Percentiles rank a stretch among this genome's conserved stretches.
Evolutionary conservation across 1,140 invertebrate genomes (phyloP).

Genomic region (Bombus fervidus): DNA sequence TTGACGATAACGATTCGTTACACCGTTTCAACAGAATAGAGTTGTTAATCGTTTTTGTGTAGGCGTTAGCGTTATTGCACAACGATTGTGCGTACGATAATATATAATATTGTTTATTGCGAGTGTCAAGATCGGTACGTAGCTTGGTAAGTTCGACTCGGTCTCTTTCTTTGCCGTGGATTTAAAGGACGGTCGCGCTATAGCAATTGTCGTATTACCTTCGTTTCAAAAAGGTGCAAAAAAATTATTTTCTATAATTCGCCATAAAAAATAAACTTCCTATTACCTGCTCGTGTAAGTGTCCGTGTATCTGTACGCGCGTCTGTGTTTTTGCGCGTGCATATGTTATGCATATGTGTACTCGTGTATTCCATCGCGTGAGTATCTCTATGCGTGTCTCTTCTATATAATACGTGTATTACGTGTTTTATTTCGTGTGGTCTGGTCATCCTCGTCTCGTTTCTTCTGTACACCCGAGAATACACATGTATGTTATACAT

Average conservation of each 20-base stretch:
- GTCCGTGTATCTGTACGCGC: slow-evolving; percentile 5
- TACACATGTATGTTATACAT: slow-evolving; percentile 69
- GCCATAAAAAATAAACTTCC: slow-evolving; percentile 82
- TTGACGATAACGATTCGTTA: slow-evolving; percentile 8
- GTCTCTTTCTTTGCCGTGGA: slow-evolving; percentile 17
- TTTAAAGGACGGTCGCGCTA: slow-evolving; percentile 67
- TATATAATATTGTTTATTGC: slow-evolving; percentile 26
- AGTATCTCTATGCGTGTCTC: slow-evolving; percentile 24
- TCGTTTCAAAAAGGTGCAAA: slow-evolving; percentile 65
- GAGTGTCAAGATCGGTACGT: slow-evolving; percentile 30
- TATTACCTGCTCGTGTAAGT: slow-evolving; percentile 68
- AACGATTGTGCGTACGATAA: slow-evolving; percentile 53
- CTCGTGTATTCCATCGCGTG: slow-evolving; percentile 30
- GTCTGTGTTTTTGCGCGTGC: slow-evolving; percentile 17
- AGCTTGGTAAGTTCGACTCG: slow-evolving; percentile 23
- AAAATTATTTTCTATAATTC: slow-evolving; percentile 64
- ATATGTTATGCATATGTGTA: slow-evolving; percentile 5
- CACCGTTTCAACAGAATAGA: slow-evolving; percentile 16
- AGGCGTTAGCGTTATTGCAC: slow-evolving; percentile 43
- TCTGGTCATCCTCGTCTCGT: slow-evolving; percentile 53
- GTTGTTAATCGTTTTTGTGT: slow-evolving; percentile 1
- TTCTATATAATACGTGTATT: slow-evolving; percentile 33
- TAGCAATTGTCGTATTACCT: slow-evolving; percentile 77
- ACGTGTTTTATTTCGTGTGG: slow-evolving; percentile 27
- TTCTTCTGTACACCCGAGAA: slow-evolving; percentile 72